phyloP scores from a whole-genome alignment of 1,140 invertebrate species.

The Caenorhabditis inopinata region DNA sequence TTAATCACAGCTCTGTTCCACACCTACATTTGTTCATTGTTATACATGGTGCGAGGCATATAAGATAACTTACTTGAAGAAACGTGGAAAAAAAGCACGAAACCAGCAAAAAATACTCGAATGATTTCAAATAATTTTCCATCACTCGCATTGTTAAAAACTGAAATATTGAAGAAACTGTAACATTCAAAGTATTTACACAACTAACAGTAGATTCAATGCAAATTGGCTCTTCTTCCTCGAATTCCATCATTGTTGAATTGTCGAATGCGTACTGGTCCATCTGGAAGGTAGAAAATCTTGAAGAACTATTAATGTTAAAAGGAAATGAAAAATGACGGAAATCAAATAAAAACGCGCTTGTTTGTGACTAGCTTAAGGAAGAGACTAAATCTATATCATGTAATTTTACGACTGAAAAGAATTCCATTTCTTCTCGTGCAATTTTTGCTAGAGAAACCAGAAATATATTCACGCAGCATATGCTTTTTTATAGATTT shows the following conservation, averaged over 20 bases:
- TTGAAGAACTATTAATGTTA: too few relatives aligned
- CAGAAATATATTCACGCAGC: too few relatives aligned
- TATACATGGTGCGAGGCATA: neutral
- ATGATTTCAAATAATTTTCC: constrained; percentile 9
- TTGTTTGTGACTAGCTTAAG: too few relatives aligned
- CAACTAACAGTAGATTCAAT: neutral
- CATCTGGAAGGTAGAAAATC: neutral
- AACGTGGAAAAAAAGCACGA: neutral
- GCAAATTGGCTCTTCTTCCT: neutral
- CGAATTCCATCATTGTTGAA: neutral
- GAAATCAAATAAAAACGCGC: neutral
- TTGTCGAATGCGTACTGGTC: neutral
- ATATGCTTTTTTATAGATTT: too few relatives aligned
- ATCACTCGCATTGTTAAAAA: constrained; percentile 15
- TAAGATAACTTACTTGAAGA: neutral
- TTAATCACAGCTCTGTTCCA: too few relatives aligned
- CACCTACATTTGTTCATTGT: too few relatives aligned
- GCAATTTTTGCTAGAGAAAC: too few relatives aligned
- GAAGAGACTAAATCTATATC: too few relatives aligned
- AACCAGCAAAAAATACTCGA: neutral
- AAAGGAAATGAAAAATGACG: neutral
- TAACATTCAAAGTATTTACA: neutral
- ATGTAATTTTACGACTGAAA: too few relatives aligned
- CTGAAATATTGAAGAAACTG: neutral
- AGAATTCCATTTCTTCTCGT: too few relatives aligned